These are phyloP conservation scores for Lasiurus cinereus DNA, from an alignment of 2,113 vertebrate genomes.

Conservation along the genomic window DNA sequence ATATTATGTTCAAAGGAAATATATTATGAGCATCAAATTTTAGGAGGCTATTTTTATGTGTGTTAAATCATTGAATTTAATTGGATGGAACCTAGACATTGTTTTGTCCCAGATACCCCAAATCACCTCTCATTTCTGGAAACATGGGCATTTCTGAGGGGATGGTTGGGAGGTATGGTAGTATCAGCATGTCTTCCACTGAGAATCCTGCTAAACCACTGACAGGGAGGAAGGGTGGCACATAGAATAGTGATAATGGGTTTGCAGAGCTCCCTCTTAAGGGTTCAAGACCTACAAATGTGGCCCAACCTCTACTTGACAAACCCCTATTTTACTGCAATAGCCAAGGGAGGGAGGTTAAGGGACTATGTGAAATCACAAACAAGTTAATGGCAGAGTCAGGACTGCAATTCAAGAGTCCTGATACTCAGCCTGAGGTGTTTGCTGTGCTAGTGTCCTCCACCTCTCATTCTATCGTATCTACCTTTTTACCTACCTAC, in stretches of 20 bases:
- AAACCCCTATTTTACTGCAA: not conserved
- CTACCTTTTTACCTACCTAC: not conserved
- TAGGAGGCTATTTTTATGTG: conserved; percentile 8
- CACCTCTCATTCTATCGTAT: not conserved
- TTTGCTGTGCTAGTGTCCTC: not conserved
- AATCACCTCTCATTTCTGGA: not conserved
- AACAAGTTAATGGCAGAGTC: not conserved
- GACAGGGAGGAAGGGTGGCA: not conserved
- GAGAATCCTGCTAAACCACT: not conserved
- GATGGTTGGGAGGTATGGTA: not conserved
- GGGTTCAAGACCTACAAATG: not conserved
- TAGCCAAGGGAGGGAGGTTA: not conserved
- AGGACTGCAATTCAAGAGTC: not conserved
- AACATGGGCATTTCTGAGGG: not conserved
- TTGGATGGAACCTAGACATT: not conserved
- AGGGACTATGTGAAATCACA: not conserved
- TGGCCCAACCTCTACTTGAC: not conserved
- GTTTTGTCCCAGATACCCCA: not conserved
- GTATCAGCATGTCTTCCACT: not conserved
- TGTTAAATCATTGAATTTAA: not conserved
- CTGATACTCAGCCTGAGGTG: not conserved
- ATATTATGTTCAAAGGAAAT: not conserved
- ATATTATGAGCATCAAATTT: not conserved
- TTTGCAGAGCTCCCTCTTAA: not conserved
- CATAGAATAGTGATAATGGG: not conserved